Conservation (phyloP, 2,797 vertebrate species). For the Salarias fasciatus region DNA sequence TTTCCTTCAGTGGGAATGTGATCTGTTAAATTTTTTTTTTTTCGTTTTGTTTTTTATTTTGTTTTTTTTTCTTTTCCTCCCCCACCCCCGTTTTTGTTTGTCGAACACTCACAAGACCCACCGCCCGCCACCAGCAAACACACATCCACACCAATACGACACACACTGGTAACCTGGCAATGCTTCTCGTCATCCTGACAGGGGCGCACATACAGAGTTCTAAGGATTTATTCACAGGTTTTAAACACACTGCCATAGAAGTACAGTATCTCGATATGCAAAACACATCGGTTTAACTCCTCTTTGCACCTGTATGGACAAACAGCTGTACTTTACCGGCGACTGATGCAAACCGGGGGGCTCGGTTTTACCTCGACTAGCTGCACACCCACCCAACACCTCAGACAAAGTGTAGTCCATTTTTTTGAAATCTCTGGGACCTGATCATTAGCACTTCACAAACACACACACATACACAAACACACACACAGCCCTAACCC, state of each 20-base stretch:
- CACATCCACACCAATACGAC: slow-evolving; percentile 31
- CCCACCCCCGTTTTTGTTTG: slow-evolving; percentile 1
- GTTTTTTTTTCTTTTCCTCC: neutral
- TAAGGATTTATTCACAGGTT: slow-evolving; percentile 2
- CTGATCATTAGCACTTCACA: slow-evolving; percentile 29
- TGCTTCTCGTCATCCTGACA: slow-evolving; percentile 22
- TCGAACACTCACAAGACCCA: slow-evolving; percentile 27
- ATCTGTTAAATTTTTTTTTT: slow-evolving; percentile 12
- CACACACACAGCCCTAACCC: no score
- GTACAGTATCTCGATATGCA: slow-evolving; percentile 54
- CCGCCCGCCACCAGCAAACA: slow-evolving; percentile 62
- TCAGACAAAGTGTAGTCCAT: slow-evolving; percentile 7
- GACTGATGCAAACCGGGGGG: slow-evolving; percentile 42
- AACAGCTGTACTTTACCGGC: slow-evolving; percentile 29
- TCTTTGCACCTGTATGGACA: slow-evolving; percentile 29
- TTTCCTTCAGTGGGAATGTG: slow-evolving; percentile 17
- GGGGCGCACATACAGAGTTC: slow-evolving; percentile 14
- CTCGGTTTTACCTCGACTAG: neutral
- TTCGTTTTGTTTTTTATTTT: neutral
- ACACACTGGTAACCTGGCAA: slow-evolving; percentile 30
- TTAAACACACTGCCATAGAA: slow-evolving; percentile 36
- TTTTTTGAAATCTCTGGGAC: slow-evolving; percentile 20
- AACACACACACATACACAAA: no score
- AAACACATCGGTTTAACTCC: slow-evolving; percentile 29
- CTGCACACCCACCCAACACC: slow-evolving; percentile 5